These are phyloP conservation scores for Corythucha ciliata DNA, from an alignment of 2,888 invertebrate genomes.

Conservation along the genomic window DNA sequence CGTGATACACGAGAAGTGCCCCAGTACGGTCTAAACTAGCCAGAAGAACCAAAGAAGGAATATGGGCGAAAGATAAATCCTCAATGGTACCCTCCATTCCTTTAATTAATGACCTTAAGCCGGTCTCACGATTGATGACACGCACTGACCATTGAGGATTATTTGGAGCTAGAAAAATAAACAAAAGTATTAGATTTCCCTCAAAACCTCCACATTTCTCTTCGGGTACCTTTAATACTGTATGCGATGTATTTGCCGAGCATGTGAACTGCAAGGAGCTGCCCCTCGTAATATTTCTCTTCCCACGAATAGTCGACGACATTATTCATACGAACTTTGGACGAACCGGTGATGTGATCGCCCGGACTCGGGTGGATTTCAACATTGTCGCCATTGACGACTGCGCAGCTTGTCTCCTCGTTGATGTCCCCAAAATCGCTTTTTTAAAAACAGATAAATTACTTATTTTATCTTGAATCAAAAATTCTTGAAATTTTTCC, in stretches of 20 bases:
- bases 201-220: neutral
- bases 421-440: slow-evolving; percentile 20
- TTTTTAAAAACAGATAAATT: too few relatives aligned
- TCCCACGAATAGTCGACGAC: slow-evolving; percentile 93
- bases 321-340: slow-evolving; percentile 81
- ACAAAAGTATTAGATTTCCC: neutral
- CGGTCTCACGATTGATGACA: slow-evolving; percentile 66
- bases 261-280: slow-evolving; percentile 78
- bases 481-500: too few relatives aligned
- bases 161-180: slow-evolving; percentile 44
- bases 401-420: slow-evolving; percentile 22
- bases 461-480: too few relatives aligned
- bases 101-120: slow-evolving; percentile 70
- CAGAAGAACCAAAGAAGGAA: slow-evolving; percentile 63
- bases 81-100: slow-evolving; percentile 81
- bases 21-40: slow-evolving; percentile 83
- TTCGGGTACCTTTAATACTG: slow-evolving; percentile 67
- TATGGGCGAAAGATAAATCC: slow-evolving; percentile 84
- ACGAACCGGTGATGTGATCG: slow-evolving; percentile 69
- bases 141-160: slow-evolving; percentile 41
- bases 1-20: slow-evolving; percentile 69
- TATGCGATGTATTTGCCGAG: slow-evolving; percentile 81
- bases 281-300: slow-evolving; percentile 73
- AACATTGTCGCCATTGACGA: slow-evolving; percentile 44
- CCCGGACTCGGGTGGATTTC: slow-evolving; percentile 61